Evolutionary conservation across 2,797 vertebrate species (phyloP).

Genomic region (Nasua narica): DNA sequence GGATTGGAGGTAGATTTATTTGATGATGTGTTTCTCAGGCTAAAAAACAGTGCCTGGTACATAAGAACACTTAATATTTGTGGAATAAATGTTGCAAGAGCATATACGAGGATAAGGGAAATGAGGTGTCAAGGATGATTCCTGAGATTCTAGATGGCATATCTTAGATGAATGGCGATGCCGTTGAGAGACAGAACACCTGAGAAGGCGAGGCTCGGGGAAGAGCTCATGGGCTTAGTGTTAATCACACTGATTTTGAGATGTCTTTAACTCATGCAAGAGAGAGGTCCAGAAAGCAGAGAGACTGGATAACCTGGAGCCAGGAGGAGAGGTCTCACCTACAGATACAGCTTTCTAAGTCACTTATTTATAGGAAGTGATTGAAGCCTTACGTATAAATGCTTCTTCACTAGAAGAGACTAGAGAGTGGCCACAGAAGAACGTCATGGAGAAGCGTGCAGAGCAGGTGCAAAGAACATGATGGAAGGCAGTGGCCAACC

Average conservation of each 20-base stretch:
- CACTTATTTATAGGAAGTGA: background rate
- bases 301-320: background rate
- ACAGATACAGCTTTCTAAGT: background rate
- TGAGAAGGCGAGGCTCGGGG: background rate
- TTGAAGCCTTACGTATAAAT: background rate
- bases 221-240: background rate
- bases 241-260: background rate
- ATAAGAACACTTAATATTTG: constrained; percentile 8
- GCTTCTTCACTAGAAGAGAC: background rate
- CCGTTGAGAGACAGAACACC: background rate
- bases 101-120: background rate
- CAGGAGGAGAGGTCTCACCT: background rate
- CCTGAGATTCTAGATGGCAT: background rate
- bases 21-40: background rate
- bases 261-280: background rate
- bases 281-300: background rate
- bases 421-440: background rate
- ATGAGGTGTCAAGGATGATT: background rate
- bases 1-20: background rate
- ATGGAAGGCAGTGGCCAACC: background rate
- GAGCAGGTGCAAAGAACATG: background rate
- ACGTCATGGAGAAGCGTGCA: background rate
- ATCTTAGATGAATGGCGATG: background rate
- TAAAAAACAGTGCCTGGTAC: background rate
- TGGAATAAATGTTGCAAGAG: constrained; percentile 5